Base-by-base conservation (phyloP, 2,797 vertebrate species). In the Vultur gryphus region DNA sequence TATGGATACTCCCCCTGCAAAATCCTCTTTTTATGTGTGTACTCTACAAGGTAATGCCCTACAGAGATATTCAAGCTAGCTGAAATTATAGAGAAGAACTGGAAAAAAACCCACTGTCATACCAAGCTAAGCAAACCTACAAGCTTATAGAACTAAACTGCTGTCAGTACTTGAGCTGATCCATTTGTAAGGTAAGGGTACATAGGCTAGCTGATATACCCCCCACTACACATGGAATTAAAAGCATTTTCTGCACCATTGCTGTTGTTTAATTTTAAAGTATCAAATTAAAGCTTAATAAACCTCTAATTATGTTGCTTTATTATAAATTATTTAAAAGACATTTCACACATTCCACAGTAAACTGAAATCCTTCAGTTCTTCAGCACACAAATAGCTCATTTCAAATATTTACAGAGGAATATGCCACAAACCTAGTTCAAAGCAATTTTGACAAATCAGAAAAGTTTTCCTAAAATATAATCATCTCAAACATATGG, bases 321-420 rank as follows among this genome's bases (percentile, higher is more conserved):
- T 81, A 55, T 57, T 49, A 66, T 69, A 78, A 87, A 61, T 85
- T 94, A 91, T 93, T 94, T 83, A 85, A 57, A 86, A 91, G 58
- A 48, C 59, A 62, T 89, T 88, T 95, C 76, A 76, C 15, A 55
- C 90, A 70, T 82, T 90, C 23, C 57, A 71, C 31, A 93, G 67
- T 58, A 82, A 91, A 82, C 44, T 41, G 64, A 86, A 86, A 93
- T 69, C 57, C 48, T 89, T 94, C 58, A 24, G 21, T 72, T 91
- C 69, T 76, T 72, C 87, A 83, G 88, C 85, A 76, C 57, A 84
- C 86, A 92, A 75, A 65, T 77, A 84, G 31, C 65, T 91, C 52
- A 61, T 78, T 88, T 90, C 88, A 94, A 95, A 89, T 86, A 95
- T 93, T 96, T 97, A 91, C 57, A 39, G 83, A 93, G 19, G 57